These are phyloP conservation scores for Saturnia japonica DNA, from an alignment of 2,888 invertebrate species.

Conservation along the genomic window DNA sequence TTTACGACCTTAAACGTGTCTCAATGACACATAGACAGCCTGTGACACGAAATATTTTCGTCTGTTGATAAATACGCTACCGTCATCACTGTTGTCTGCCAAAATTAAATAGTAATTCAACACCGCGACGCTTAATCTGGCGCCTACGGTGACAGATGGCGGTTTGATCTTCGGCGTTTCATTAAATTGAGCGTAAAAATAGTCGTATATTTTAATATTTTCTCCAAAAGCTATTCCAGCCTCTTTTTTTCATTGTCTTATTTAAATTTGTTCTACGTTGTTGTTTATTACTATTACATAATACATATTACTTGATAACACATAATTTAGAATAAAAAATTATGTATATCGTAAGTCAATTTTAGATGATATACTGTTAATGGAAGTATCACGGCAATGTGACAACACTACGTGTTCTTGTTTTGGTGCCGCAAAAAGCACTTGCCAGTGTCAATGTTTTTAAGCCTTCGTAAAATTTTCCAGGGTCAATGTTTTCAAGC, in stretches of 20 bases:
- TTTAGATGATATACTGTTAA: no score
- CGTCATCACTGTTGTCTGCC: not conserved
- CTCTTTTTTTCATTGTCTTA: no score
- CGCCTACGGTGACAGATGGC: constrained; percentile 10
- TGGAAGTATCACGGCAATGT: no score
- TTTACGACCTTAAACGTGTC: not conserved
- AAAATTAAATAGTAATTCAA: constrained; percentile 14
- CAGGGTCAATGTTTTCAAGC: no score
- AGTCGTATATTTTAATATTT: not conserved
- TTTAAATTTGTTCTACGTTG: not conserved
- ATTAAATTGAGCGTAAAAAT: constrained; percentile 28
- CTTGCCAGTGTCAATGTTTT: no score
- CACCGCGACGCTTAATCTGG: constrained; percentile 12
- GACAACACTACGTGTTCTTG: not conserved
- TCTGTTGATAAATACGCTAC: constrained; percentile 11
- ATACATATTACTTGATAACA: not conserved
- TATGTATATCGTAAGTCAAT: not conserved
- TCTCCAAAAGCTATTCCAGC: no score
- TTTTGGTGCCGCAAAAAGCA: not conserved
- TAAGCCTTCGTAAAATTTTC: no score
- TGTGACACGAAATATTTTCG: constrained; percentile 8
- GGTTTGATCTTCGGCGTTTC: constrained; percentile 31
- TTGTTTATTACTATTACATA: no score
- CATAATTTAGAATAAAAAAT: not conserved
- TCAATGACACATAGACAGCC: constrained; percentile 8